Conservation (phyloP, 2,797 vertebrate species). For the Tapirus indicus region DNA sequence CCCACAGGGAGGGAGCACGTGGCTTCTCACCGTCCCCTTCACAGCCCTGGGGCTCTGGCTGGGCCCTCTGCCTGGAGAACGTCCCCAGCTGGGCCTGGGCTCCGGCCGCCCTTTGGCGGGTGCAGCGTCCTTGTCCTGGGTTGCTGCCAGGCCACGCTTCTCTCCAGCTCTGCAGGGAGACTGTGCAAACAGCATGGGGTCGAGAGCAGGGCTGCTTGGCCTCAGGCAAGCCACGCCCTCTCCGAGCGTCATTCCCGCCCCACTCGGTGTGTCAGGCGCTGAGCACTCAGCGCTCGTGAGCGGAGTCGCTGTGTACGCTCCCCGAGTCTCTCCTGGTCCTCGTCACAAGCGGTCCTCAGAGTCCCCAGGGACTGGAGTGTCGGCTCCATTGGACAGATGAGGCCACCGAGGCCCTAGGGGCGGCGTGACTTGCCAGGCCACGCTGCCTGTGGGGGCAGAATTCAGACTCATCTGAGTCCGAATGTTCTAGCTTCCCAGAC, state of each 20-base stretch:
- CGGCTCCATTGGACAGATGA: background rate
- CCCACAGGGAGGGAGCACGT: background rate
- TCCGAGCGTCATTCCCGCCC: background rate
- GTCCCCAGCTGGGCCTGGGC: background rate
- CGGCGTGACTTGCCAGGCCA: background rate
- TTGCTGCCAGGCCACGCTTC: background rate
- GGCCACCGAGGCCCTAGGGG: background rate
- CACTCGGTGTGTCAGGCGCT: background rate
- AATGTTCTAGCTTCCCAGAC: background rate
- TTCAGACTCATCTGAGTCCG: conserved; percentile 39
- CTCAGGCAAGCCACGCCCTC: background rate
- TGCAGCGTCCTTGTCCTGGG: background rate
- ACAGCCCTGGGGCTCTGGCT: background rate
- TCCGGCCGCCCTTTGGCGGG: background rate
- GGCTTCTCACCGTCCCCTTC: conserved; percentile 30
- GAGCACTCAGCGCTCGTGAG: background rate
- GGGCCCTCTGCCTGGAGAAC: conserved; percentile 23
- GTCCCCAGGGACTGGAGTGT: background rate
- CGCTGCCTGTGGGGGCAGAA: background rate
- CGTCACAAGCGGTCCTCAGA: background rate
- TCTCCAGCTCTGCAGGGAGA: conserved; percentile 19
- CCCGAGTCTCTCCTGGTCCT: background rate
- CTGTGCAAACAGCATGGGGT: background rate
- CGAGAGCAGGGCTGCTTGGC: background rate
- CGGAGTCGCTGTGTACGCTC: background rate